Conservation (phyloP, 2,888 invertebrate genomes). For the Aricia artaxerxes region DNA sequence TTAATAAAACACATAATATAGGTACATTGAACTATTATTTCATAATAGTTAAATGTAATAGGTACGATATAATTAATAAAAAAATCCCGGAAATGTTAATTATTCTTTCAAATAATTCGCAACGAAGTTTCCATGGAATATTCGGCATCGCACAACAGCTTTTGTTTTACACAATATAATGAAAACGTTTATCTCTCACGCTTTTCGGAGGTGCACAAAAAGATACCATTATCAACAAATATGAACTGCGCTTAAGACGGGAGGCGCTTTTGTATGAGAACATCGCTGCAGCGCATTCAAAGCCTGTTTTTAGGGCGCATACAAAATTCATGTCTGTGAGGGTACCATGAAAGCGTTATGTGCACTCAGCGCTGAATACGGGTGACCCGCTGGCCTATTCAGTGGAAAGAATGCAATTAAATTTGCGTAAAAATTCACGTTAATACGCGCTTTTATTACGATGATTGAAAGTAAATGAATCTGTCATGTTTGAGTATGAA, state of each 20-base stretch:
- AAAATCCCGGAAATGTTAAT: not conserved
- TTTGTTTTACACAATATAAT: conserved; percentile 7
- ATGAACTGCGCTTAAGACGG: conserved; percentile 17
- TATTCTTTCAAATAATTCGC: not conserved
- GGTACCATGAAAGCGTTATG: conserved; percentile 14
- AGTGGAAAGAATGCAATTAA: conserved; percentile 22
- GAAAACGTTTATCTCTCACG: not conserved
- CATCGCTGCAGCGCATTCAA: conserved; percentile 26
- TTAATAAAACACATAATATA: too few relatives aligned
- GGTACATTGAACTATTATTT: too few relatives aligned
- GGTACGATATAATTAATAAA: too few relatives aligned
- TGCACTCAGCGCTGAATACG: conserved; percentile 23
- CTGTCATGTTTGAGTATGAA: not conserved
- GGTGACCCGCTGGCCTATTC: conserved; percentile 26
- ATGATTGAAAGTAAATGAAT: not conserved
- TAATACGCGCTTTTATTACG: not conserved
- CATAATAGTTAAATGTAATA: too few relatives aligned
- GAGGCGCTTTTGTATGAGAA: conserved; percentile 14
- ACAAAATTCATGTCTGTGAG: conserved; percentile 28
- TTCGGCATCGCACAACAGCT: not conserved
- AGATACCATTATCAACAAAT: conserved; percentile 25
- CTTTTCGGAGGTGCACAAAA: conserved; percentile 9
- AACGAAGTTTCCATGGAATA: not conserved
- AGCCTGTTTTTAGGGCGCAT: conserved; percentile 29
- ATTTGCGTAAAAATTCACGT: conserved; percentile 13